Conservation (phyloP, 2,888 invertebrate species). For the Parasteatoda lunata region DNA sequence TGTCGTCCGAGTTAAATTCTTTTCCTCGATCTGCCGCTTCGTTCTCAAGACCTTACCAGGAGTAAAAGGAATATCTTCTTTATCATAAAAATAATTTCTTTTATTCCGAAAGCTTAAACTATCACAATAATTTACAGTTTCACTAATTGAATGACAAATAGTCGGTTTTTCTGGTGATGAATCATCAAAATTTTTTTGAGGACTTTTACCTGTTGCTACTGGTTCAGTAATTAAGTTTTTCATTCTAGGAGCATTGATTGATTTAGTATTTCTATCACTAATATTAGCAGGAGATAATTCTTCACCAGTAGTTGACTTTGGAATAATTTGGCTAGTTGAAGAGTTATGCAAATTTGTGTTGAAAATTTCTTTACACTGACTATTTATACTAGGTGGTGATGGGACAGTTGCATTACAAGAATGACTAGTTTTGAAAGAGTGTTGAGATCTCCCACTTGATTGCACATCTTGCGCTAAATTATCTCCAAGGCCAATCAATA, state of each 20-base stretch:
- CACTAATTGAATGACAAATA: neutral
- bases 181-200: conserved; percentile 21
- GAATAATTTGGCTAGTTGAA: conserved; percentile 21
- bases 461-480: conserved; percentile 19
- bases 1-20: conserved; percentile 69
- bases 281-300: neutral
- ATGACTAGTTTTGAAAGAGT: conserved; percentile 56
- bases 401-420: neutral
- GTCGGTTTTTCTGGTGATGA: neutral
- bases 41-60: conserved; percentile 81
- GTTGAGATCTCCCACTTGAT: conserved; percentile 14
- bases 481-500: conserved; percentile 36
- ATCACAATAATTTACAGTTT: conserved; percentile 9
- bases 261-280: conserved; percentile 16
- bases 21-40: conserved; percentile 79
- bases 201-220: conserved; percentile 22
- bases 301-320: conserved; percentile 7
- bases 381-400: conserved; percentile 6
- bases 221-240: conserved; percentile 19
- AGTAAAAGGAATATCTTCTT: conserved; percentile 81
- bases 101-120: conserved; percentile 14
- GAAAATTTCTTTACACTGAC: neutral
- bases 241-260: conserved; percentile 3
- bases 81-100: conserved; percentile 75
- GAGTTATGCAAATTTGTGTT: conserved; percentile 26